Conservation (phyloP, 2,113 vertebrate genomes). For the Clinocottus analis region DNA sequence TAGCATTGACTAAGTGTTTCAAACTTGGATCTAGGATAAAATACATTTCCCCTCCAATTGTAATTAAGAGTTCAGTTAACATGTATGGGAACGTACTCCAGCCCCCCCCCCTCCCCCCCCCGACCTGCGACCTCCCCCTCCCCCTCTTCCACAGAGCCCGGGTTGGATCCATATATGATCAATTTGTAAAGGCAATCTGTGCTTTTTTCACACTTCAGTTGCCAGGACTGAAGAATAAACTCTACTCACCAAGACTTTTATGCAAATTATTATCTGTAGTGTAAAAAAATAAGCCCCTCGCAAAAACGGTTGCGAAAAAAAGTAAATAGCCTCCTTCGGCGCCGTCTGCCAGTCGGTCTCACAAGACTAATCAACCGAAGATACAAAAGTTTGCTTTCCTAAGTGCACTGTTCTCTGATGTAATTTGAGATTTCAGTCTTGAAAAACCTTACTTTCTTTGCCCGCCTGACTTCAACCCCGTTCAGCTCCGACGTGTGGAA, state of each 20-base stretch:
- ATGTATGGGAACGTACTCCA: neutral
- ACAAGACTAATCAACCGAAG: slow-evolving; percentile 1
- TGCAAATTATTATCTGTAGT: neutral
- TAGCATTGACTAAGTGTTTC: neutral
- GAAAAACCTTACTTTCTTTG: neutral
- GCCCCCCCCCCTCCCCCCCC: too few relatives aligned
- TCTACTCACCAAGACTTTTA: slow-evolving; percentile 2
- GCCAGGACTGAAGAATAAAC: neutral
- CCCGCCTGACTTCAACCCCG: neutral
- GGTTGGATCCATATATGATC: neutral
- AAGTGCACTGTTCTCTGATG: neutral
- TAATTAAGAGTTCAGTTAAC: neutral
- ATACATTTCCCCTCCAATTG: too few relatives aligned
- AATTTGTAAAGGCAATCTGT: neutral
- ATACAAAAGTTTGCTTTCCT: neutral
- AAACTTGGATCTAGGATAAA: too few relatives aligned
- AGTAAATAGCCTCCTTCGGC: slow-evolving; percentile 9
- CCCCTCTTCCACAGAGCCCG: too few relatives aligned
- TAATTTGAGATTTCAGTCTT: neutral
- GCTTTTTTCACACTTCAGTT: neutral
- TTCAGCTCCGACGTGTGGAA: neutral
- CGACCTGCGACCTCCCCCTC: too few relatives aligned
- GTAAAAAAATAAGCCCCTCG: neutral
- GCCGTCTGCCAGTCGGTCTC: neutral
- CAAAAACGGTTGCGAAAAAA: neutral